Base-by-base conservation (phyloP, 1,140 invertebrate species). In the Drosophila jambulina region DNA sequence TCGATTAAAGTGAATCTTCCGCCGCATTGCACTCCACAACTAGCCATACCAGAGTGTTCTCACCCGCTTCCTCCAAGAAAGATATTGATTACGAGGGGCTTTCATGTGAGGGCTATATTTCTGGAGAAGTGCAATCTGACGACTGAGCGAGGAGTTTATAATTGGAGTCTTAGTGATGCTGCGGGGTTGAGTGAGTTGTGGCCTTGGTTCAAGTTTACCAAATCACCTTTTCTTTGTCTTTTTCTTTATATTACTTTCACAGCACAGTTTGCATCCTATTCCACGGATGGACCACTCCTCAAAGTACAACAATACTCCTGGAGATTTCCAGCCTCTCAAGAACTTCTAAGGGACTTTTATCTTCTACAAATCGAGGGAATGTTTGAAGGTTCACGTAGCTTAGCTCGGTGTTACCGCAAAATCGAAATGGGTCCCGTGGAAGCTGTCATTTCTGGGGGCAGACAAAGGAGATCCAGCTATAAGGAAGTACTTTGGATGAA, bases 401-500 rank as follows among this genome's bases (percentile, higher is more conserved):
- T 23, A 1, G 43, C 61, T 15, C 82, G 79, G 1, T 86, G 82
- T 36, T 86, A 86, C 53, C 2, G 86, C 0, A 19, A 62, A n/a
- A 9, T 51, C 0, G 2, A 45, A 9, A 48, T 29, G 46, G 46
- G 48, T 4, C 8, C 32, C 0, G 58, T 86, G 10, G 42, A 82
- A n/a, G 78, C 83, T 1, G 13, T 71, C 6, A 82, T 86, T 48
- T 10, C 23, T 6, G 82, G 82, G 0, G 70, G 62, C 2, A 0
- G 2, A 4, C 1, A 2, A 0, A 59, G 51, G 12, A 12, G 15
- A 8, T 61, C 45, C 2, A 7, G 2, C 3, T 4, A 15, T 0
- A 51, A 17, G 7, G 23, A 40, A 15, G 5, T 3, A 12, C 5
- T 45, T 5, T 53, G 40, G 46, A 46, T 86, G 36, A 67, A 86